Percentiles rank a stretch among this genome's conserved stretches.
Conservation (phyloP, 1,140 invertebrate species). For the Nixonia krombeini region DNA sequence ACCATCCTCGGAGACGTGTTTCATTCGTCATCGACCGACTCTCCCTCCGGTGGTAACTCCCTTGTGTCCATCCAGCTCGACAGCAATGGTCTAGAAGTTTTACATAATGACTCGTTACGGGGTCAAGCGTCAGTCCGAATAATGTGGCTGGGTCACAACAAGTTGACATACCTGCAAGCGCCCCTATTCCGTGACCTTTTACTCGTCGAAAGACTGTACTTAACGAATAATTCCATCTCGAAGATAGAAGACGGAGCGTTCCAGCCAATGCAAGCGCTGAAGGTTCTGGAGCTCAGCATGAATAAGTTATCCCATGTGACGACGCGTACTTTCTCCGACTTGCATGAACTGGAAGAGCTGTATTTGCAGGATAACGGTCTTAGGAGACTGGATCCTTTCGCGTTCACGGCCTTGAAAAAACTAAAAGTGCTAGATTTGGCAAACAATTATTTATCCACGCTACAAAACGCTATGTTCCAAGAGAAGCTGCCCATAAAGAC, state of each 20-base stretch:
- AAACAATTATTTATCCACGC: constrained; percentile 73
- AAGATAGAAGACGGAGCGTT: constrained; percentile 86
- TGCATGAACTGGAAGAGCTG: constrained; percentile 79
- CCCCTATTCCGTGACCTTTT: constrained; percentile 82
- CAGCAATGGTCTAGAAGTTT: constrained; percentile 82
- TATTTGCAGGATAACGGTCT: constrained; percentile 76
- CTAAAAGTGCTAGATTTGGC: constrained; percentile 77
- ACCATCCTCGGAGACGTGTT: constrained; percentile 85
- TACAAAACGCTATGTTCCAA: constrained; percentile 77
- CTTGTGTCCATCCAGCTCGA: constrained; percentile 89
- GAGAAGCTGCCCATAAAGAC: constrained; percentile 74
- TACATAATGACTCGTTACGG: constrained; percentile 84
- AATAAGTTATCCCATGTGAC: constrained; percentile 79
- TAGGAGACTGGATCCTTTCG: constrained; percentile 72
- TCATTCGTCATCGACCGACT: constrained; percentile 67
- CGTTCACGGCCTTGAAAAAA: constrained; percentile 75
- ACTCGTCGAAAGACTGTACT: constrained; percentile 82
- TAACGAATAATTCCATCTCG: constrained; percentile 86
- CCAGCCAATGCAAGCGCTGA: constrained; percentile 80
- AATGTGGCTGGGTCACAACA: constrained; percentile 90
- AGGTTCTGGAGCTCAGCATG: constrained; percentile 83
- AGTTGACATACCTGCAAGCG: constrained; percentile 79
- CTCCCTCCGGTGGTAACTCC: constrained; percentile 70
- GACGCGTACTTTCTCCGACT: constrained; percentile 78
- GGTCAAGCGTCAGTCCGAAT: constrained; percentile 87